Evolutionary conservation across 2,888 invertebrate genomes (phyloP), one percentile per base, ranked within the genome.

Genomic region (Tinea pellionella): DNA sequence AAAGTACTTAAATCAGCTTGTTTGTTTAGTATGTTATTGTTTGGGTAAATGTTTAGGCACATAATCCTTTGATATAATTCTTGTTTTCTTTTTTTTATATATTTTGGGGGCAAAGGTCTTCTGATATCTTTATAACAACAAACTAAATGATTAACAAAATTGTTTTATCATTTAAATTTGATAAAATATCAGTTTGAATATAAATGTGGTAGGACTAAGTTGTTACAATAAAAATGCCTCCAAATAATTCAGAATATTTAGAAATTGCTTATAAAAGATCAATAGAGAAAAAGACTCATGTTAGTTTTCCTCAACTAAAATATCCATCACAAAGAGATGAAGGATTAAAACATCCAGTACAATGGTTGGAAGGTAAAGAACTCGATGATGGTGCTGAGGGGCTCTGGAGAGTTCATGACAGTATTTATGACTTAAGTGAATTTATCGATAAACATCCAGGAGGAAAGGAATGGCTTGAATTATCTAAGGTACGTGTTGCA

Each of bases 401-500:
- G 2, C 75, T 94, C 2, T 95, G 95, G 95, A 89, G 95, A 61
- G 89, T 95, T 32, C 88, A 92, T 63, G 89, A 95, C 73, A 86
- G 88, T 42, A 80, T 98, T 7, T 98, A 98, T 74, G 96, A 98
- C 78, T 88, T 98, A 19, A 92, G 91, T 0, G 88, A 89, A 15
- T 98, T 96, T 72, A 85, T 94, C 8, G 80, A 90, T 1, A 88
- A 84, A 43, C 98, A 98, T 88, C 98, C 98, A 0, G 96, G 96
- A 15, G 96, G 97, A 0, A 70, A 85, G 2, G 92, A 93, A 71
- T 95, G 94, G 94, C 71, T 95, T 58, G 79, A 80, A 59, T 78
- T 92, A 58, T 90, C 93, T 0, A 89, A 92, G 85, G 94, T 90
- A 70, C 43, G 9, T 37, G n/a, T n/a, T n/a, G n/a, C n/a, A n/a